Base-by-base conservation (phyloP, 1,140 invertebrate species). In the Drosophila tristis region DNA sequence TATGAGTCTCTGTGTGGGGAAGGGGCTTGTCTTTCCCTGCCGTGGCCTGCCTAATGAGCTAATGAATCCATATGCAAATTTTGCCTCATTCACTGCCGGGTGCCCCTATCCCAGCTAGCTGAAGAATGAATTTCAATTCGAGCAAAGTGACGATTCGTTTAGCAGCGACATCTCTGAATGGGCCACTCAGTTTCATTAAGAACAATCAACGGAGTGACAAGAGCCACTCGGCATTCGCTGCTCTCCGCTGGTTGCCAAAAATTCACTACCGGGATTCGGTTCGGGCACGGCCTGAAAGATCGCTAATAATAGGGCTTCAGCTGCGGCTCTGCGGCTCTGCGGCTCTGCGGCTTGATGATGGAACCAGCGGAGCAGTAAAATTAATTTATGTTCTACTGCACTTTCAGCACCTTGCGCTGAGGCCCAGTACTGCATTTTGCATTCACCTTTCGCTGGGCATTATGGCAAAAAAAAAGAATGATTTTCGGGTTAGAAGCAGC, bases 121-220 rank as follows among this genome's bases (percentile, higher is more conserved):
- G 71, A 65, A 64, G 62, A 74, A 85, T 87, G 81, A 81, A 78
- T 74, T 87, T 86, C 57, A 86, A 87, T 86, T 86, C 81, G 71
- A 74, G 82, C 82, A 67, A 54, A 72, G 81, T 80, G 74, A 66
- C 57, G 71, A 80, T 73, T 56, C 45, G 39, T 59, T 53, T 58
- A 68, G 81, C 80, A 76, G 84, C 75, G 48, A 63, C 64, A 39
- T 87, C 75, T 57, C 68, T 78, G 78, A 86, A 86, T 86, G 82
- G 66, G 74, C 62, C 65, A 61, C 35, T 55, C 54, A 54, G 58
- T 71, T 86, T 87, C 81, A 86, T 86, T 86, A 87, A 86, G 82
- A 86, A 86, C 81, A 86, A 86, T 86, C 74, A 73, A 49, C 42
- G 11, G 42, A 25, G 23, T 39, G 39, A 26, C 15, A 49, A 43